Evolutionary conservation across 2,888 invertebrate species (phyloP).

Genomic region (Lissonota sp.): DNA sequence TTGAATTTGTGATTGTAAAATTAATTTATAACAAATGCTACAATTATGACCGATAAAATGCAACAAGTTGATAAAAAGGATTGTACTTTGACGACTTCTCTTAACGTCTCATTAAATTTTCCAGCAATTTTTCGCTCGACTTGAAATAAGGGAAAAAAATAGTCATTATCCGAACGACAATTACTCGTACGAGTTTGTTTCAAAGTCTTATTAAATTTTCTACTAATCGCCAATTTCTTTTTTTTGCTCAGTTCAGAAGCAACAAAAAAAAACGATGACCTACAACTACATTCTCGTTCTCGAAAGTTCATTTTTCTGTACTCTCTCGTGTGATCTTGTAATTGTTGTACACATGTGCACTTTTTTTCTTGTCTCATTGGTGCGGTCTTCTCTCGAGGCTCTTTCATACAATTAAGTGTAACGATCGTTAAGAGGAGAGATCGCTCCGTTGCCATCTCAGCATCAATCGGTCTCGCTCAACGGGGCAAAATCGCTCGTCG

Average conservation of each 20-base stretch:
- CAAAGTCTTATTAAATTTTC: conserved; percentile 6
- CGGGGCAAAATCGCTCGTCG: neutral
- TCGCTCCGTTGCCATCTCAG: conserved; percentile 45
- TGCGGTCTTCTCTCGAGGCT: conserved; percentile 33
- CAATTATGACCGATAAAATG: too few relatives aligned
- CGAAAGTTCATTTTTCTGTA: conserved; percentile 48
- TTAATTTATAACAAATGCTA: neutral
- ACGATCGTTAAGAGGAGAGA: conserved; percentile 59
- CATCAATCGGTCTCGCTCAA: conserved; percentile 25
- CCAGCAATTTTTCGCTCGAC: too few relatives aligned
- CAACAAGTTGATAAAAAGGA: too few relatives aligned
- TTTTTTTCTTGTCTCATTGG: conserved; percentile 42
- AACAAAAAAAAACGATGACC: neutral
- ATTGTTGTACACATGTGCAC: conserved; percentile 28
- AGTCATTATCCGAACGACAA: neutral
- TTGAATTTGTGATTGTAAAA: neutral
- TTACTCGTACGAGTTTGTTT: conserved; percentile 8
- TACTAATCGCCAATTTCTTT: neutral
- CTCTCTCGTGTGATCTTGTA: conserved; percentile 10
- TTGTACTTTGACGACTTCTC: too few relatives aligned
- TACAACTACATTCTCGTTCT: conserved; percentile 20
- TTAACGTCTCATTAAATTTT: too few relatives aligned
- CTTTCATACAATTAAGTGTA: conserved; percentile 54
- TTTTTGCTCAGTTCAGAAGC: neutral
- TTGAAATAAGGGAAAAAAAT: too few relatives aligned